Evolutionary conservation across 2,797 vertebrate genomes (phyloP), one percentile per base, ranked within the genome.

Genomic region (Discoglossus pictus): DNA sequence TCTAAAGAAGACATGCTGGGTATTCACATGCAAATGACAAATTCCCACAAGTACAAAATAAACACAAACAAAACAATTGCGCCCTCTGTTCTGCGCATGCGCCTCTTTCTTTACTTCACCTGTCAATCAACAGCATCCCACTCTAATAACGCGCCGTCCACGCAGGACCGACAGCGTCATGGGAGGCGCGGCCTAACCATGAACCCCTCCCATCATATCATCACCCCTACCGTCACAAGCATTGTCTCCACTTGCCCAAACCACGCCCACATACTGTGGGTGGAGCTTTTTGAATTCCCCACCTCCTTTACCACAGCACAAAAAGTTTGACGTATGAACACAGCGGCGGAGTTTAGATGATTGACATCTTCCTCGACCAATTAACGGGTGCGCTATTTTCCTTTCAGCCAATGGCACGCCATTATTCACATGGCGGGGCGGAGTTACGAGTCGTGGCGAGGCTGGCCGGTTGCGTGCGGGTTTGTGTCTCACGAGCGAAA

Each of bases 381-480:
- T 40, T 10, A 4, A n/a, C 1, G 7, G 21, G 4, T 13, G 12
- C 8, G 46, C 15, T 52, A 15, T 3, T 21, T 46, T 12, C 12
- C 16, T 15, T 3, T 21, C 38, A 9, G 1, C 65, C 65, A 68
- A 68, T 61, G 56, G 65, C 3, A 12, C 4, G n/a, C 11, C 2
- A 17, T 15, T 20, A 15, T 27, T 39, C 25, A 43, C 34, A 27
- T 21, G 24, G 60, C 16, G 51, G 51, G 63, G 67, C 31, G 67
- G 59, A 7, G 51, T 48, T 53, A 18, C 23, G 23, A 44, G 60
- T 51, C 40, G 42, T 56, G 51, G 60, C 67, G 67, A 56, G 67
- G 67, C 52, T 50, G 54, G 65, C 65, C 64, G 64, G 52, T 42
- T 68, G 56, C 36, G 65, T 52, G 56, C 56, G 66, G 62, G 39